Base-by-base conservation (phyloP, 2,888 invertebrate genomes). In the Hypselothyrea guttata region DNA sequence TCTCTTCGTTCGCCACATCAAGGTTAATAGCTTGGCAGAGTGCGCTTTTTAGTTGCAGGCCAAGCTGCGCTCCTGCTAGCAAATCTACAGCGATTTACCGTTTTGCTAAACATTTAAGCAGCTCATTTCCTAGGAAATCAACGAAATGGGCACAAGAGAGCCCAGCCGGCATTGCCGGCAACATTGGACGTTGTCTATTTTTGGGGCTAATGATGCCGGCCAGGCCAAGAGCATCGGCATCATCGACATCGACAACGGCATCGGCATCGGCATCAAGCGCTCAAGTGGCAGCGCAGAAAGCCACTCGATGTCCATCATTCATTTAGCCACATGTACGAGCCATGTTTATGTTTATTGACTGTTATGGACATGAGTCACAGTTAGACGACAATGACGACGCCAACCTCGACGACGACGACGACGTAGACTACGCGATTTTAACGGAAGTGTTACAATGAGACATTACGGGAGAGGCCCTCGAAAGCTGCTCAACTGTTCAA, bases 291-390 rank as follows among this genome's bases (percentile, higher is more conserved):
- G 58, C 71, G 60, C 55, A 66, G 53, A 66, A 65, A 65, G 61
- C 78, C 75, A 75, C 81, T 84, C 77, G 77, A 82, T 84, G 84
- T 84, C 84, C 79, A 84, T 84, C 84, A 84, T 82, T 86, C 84
- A 81, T 84, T 75, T 77, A 68, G 60, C 46, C 52, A 52, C 66
- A 73, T 75, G 75, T 75, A 63, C 70, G 47, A 64, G 75, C 75
- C 73, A 79, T 73, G 85, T 81, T 85, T 86, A 86, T 86, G 85
- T 82, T 83, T 84, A 84, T 84, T 84, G 84, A 82, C 77, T 77
- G 79, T 84, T 85, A 83, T 85, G 86, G 83, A 83, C 83, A 83
- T 75, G 85, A 83, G 85, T 81, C 84, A 77, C 85, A 79, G 83
- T 85, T 77, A 85, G 68, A 69, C 60, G 71, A 75, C 54, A 60